Percentiles rank a stretch among this genome's conserved stretches.
Conservation (phyloP, 1,140 invertebrate genomes). For the Drosophila varians region DNA sequence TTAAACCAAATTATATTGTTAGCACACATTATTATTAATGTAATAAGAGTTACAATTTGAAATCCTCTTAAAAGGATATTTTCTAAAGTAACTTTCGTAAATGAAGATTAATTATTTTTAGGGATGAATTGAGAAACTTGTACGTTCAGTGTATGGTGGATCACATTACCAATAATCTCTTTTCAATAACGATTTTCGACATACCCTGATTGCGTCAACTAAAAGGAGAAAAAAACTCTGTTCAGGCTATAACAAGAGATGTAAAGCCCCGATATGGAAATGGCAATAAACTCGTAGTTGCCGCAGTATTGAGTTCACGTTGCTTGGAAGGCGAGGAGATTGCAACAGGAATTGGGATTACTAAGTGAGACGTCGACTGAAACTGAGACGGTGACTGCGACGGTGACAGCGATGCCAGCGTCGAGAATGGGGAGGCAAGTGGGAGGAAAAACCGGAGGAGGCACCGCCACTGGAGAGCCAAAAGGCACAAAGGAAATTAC, state of each 20-base stretch:
- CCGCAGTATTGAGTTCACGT: constrained; percentile 52
- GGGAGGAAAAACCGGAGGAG: constrained; percentile 1
- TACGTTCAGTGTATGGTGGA: neutral
- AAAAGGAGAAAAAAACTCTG: neutral
- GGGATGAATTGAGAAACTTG: neutral
- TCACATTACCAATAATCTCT: neutral
- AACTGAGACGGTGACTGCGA: constrained; percentile 7
- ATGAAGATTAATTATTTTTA: neutral
- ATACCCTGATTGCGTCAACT: neutral
- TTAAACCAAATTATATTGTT: no score
- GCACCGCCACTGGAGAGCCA: constrained; percentile 27
- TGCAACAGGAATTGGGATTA: constrained; percentile 61
- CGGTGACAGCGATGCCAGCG: constrained; percentile 33
- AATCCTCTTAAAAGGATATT: no score
- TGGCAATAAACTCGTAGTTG: constrained; percentile 73
- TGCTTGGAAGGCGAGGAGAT: constrained; percentile 35
- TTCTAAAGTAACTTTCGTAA: no score
- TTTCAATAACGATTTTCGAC: neutral
- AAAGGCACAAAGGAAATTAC: constrained; percentile 74
- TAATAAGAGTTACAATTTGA: no score
- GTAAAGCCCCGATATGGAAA: constrained; percentile 77
- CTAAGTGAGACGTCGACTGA: constrained; percentile 33
- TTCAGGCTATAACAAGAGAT: constrained; percentile 51
- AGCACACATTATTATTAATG: no score
- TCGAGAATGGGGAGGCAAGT: constrained; percentile 2